Percentiles rank a stretch among this genome's conserved stretches.
Conservation (phyloP, 2,797 vertebrate species). For the Gymnopithys bicolor region DNA sequence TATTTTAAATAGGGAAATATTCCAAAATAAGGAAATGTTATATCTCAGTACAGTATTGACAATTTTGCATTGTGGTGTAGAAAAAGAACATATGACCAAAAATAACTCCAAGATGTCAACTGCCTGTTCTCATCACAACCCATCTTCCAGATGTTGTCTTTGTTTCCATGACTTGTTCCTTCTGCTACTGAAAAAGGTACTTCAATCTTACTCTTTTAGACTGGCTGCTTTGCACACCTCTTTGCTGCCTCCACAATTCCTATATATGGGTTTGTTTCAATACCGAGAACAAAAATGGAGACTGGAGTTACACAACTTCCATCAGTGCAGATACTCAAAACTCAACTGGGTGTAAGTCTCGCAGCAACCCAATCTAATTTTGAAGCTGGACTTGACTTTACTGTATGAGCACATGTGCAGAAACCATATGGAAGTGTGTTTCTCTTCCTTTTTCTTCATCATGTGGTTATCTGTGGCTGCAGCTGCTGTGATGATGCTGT, state of each 20-base stretch:
- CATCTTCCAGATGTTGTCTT: background rate
- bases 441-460: slow-evolving; percentile 5
- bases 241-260: background rate
- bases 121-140: background rate
- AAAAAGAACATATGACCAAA: background rate
- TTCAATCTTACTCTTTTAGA: background rate
- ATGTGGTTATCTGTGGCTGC: background rate
- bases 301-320: background rate
- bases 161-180: background rate
- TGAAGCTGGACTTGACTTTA: background rate
- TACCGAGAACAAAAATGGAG: background rate
- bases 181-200: background rate
- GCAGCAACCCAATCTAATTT: background rate
- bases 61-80: background rate
- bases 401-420: accelerated
- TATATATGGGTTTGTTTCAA: background rate
- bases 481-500: background rate
- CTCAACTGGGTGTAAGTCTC: background rate
- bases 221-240: background rate
- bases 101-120: background rate
- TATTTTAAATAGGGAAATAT: background rate
- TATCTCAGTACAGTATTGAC: background rate
- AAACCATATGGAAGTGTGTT: background rate
- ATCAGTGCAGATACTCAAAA: background rate
- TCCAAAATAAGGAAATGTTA: background rate